phyloP scores from a whole-genome alignment of 2,113 vertebrate genomes.

The Antigone vipio region DNA sequence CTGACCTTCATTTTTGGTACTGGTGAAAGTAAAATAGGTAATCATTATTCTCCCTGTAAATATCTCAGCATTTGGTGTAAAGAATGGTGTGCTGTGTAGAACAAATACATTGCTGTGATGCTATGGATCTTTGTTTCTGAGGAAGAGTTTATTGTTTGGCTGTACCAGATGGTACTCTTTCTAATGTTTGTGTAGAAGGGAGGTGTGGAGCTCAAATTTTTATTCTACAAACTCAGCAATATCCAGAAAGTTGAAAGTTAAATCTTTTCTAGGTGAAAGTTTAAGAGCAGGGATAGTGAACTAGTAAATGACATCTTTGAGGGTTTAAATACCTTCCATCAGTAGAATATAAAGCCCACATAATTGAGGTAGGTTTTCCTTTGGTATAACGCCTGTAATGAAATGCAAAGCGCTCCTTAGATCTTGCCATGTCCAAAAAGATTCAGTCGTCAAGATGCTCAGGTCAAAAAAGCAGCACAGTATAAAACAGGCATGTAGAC shows the following conservation, averaged over 20 bases:
- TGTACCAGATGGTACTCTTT: neutral
- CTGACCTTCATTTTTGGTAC: neutral
- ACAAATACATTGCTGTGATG: neutral
- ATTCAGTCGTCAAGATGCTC: neutral
- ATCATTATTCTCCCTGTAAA: neutral
- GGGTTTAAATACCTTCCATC: neutral
- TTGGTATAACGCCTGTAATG: neutral
- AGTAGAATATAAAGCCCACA: neutral
- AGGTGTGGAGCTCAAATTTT: neutral
- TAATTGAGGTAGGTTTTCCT: neutral
- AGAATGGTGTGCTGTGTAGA: neutral
- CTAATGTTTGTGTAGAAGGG: neutral
- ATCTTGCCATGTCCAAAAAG: neutral
- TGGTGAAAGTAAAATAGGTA: neutral
- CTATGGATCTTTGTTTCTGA: neutral
- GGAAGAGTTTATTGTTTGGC: neutral
- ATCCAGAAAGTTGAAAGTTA: neutral
- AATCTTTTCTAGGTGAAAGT: neutral
- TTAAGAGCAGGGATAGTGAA: neutral
- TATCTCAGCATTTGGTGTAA: neutral
- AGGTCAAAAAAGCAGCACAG: neutral
- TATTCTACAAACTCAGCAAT: neutral
- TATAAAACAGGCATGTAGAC: accelerated
- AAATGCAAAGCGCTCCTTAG: neutral
- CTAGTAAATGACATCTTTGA: neutral